phyloP scores from a whole-genome alignment of 1,140 invertebrate species.

The Aphaenogaster floridana region DNA sequence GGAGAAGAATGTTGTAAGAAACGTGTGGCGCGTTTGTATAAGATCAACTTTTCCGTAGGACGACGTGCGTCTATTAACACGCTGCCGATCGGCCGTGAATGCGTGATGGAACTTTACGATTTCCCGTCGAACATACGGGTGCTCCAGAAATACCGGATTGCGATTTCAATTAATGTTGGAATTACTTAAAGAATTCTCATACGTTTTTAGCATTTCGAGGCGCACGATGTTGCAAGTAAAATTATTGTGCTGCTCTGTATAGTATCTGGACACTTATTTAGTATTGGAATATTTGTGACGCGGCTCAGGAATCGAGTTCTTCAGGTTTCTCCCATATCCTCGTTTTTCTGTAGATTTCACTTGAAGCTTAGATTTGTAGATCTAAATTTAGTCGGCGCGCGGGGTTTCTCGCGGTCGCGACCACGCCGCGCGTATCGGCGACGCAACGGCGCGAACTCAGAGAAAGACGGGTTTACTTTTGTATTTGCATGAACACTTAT shows the following conservation, averaged over 20 bases:
- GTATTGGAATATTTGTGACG: conserved; percentile 24
- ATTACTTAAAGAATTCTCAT: neutral
- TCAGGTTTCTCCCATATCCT: neutral
- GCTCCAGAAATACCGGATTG: neutral
- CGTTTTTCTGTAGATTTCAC: conserved; percentile 29
- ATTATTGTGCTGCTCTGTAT: neutral
- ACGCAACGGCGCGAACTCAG: conserved; percentile 49
- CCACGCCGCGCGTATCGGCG: conserved; percentile 22
- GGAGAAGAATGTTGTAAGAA: conserved; percentile 57
- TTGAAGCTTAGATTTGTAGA: conserved; percentile 30
- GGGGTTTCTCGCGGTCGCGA: neutral
- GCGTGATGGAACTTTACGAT: neutral
- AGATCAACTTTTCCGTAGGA: conserved; percentile 45
- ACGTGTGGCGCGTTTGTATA: conserved; percentile 65
- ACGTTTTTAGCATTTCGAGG: neutral
- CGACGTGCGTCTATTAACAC: conserved; percentile 53
- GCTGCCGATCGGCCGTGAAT: conserved; percentile 2
- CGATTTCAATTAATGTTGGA: conserved; percentile 8
- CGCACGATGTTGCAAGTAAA: neutral
- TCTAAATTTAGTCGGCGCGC: conserved; percentile 43
- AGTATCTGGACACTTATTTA: neutral
- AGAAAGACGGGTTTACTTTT: conserved; percentile 72
- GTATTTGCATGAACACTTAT: conserved; percentile 77
- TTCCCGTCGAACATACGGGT: neutral
- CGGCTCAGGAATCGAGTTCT: conserved; percentile 11